phyloP scores from a whole-genome alignment of 1,140 invertebrate genomes.

The Macrocentrus cingulum region DNA sequence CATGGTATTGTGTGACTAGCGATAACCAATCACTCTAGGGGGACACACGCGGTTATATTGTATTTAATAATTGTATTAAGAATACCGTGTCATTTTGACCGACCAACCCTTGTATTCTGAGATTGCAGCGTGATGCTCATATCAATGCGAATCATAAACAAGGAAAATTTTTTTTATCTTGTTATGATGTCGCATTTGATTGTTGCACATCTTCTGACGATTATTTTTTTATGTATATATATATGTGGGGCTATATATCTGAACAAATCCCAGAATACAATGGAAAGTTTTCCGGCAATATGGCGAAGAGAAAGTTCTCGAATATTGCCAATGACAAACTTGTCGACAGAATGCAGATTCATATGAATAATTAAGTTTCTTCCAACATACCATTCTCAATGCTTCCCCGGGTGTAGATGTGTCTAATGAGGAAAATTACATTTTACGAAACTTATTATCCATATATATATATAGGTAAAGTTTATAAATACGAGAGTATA shows the following conservation, averaged over 20 bases:
- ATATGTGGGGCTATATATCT: not conserved
- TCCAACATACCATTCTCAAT: conserved; percentile 55
- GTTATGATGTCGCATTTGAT: no score
- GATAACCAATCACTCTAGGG: conserved; percentile 30
- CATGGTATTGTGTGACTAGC: conserved; percentile 45
- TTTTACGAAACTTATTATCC: conserved; percentile 1
- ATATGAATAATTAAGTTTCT: conserved; percentile 42
- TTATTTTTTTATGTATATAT: not conserved
- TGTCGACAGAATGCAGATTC: conserved; percentile 15
- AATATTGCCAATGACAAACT: conserved; percentile 1
- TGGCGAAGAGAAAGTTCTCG: not conserved
- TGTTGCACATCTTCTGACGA: not conserved
- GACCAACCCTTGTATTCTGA: conserved; percentile 3
- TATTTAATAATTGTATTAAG: no score
- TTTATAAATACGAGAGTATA: not conserved
- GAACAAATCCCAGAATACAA: conserved; percentile 6
- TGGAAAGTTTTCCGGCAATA: conserved; percentile 12
- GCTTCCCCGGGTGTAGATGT: conserved; percentile 49
- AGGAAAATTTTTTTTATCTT: no score
- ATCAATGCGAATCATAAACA: no score
- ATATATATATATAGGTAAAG: conserved; percentile 11
- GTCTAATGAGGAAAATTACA: conserved; percentile 37
- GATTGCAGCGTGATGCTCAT: no score
- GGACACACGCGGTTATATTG: conserved; percentile 6
- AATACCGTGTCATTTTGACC: no score